A percentile compares a stretch with the other conserved stretches of the same genome.
These are phyloP conservation scores for Thalassoma bifasciatum DNA, from an alignment of 2,113 vertebrate genomes.

Conservation along the genomic window DNA sequence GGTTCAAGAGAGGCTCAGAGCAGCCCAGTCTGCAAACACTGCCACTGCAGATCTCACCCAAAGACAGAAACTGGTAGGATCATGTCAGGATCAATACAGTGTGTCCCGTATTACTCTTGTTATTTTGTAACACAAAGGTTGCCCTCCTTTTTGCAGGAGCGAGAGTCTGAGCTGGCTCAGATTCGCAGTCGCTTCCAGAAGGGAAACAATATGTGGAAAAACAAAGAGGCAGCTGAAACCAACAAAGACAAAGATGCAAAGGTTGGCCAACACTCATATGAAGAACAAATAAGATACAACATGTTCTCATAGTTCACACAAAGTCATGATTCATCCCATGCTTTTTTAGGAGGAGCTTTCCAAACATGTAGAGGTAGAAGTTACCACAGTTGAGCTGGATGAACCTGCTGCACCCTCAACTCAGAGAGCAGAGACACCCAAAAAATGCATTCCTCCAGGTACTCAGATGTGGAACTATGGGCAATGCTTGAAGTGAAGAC, in stretches of 20 bases:
- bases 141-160: conserved; percentile 83
- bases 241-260: conserved; percentile 72
- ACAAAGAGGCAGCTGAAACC: conserved; percentile 71
- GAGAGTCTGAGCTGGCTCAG: conserved; percentile 90
- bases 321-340: too few relatives aligned
- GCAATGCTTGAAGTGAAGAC: too few relatives aligned
- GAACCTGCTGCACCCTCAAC: conserved; percentile 14
- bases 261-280: conserved; percentile 43
- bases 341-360: conserved; percentile 31
- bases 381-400: background rate
- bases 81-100: too few relatives aligned
- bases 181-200: conserved; percentile 91
- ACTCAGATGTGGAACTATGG: background rate
- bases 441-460: conserved; percentile 53
- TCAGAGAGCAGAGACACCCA: conserved; percentile 11
- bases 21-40: conserved; percentile 83
- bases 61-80: conserved; percentile 89
- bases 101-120: background rate
- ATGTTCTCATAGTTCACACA: too few relatives aligned
- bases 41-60: conserved; percentile 86
- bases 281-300: background rate
- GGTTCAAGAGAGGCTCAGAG: conserved; percentile 88
- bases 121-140: rapidly evolving
- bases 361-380: conserved; percentile 29
- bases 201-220: conserved; percentile 84